Percentiles rank a stretch among this genome's conserved stretches.
These are phyloP conservation scores for Microcaecilia unicolor DNA, from an alignment of 2,797 vertebrate species.

Conservation along the genomic window DNA sequence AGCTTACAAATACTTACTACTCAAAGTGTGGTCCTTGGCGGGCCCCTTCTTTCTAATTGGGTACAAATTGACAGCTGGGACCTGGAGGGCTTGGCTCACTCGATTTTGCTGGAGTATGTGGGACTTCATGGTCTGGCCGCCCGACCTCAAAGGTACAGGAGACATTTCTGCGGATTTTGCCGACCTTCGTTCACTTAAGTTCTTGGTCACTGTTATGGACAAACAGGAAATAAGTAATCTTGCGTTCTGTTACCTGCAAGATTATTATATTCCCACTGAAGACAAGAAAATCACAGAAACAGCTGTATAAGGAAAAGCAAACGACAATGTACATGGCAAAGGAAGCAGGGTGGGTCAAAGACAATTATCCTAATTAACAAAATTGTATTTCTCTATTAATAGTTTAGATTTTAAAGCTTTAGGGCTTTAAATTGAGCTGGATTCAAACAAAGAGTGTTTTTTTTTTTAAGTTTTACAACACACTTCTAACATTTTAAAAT, in stretches of 20 bases:
- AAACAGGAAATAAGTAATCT: conserved; percentile 4
- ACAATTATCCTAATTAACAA: no score
- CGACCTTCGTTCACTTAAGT: conserved; percentile 76
- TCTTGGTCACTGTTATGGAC: conserved; percentile 75
- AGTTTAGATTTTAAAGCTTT: no score
- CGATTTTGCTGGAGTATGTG: conserved; percentile 71
- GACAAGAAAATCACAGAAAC: no score
- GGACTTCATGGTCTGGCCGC: conserved; percentile 61
- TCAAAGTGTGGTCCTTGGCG: conserved; percentile 64
- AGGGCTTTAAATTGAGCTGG: background rate
- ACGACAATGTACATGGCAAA: no score
- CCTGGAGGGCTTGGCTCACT: conserved; percentile 87
- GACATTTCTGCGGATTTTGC: conserved; percentile 82
- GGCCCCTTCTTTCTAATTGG: conserved; percentile 80
- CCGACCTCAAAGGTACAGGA: conserved; percentile 75
- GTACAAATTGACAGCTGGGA: conserved; percentile 80
- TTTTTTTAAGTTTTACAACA: background rate
- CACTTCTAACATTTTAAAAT: background rate
- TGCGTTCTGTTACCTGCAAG: background rate
- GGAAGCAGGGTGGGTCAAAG: no score
- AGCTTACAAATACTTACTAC: conserved; percentile 68
- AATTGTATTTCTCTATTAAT: no score
- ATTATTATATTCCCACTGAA: background rate
- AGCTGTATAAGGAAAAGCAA: background rate
- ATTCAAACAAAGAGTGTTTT: fast-evolving